Percentiles rank a stretch among this genome's conserved stretches.
Evolutionary conservation across 2,113 vertebrate species (phyloP).

Genomic region (Ailurus styani): DNA sequence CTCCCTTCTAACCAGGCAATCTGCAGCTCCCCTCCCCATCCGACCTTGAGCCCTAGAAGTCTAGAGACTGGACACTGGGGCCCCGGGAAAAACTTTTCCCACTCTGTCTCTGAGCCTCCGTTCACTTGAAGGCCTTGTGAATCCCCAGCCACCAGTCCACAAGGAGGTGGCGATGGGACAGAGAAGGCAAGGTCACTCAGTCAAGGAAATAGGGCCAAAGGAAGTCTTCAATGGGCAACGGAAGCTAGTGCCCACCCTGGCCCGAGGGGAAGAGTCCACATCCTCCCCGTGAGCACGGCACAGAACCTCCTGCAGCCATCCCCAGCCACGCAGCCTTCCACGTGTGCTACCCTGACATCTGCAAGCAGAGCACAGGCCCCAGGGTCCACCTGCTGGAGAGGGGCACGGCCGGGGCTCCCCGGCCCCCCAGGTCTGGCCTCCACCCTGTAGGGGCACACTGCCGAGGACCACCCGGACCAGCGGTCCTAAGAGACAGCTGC

Average conservation of each 20-base stretch:
- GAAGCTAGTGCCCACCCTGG: neutral
- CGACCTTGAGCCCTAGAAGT: too few relatives aligned
- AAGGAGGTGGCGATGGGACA: neutral
- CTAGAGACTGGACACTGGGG: neutral
- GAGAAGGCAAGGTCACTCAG: neutral
- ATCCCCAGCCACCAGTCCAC: neutral
- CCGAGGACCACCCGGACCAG: neutral
- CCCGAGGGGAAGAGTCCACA: neutral
- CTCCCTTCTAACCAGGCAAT: too few relatives aligned
- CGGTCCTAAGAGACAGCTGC: neutral
- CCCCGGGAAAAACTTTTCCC: neutral
- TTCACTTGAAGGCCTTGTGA: neutral
- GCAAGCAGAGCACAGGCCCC: neutral
- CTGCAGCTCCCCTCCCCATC: fast-evolving
- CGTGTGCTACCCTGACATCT: neutral
- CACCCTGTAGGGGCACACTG: fast-evolving
- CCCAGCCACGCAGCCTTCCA: neutral
- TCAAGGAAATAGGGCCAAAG: neutral
- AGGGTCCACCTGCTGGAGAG: neutral
- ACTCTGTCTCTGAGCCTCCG: neutral
- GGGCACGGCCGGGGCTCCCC: neutral
- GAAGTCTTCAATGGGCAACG: neutral
- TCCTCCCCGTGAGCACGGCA: neutral
- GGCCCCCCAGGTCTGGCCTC: neutral
- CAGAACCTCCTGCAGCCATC: neutral